Evolutionary conservation across 2,888 invertebrate species (phyloP).

Genomic region (Apamea sordens): DNA sequence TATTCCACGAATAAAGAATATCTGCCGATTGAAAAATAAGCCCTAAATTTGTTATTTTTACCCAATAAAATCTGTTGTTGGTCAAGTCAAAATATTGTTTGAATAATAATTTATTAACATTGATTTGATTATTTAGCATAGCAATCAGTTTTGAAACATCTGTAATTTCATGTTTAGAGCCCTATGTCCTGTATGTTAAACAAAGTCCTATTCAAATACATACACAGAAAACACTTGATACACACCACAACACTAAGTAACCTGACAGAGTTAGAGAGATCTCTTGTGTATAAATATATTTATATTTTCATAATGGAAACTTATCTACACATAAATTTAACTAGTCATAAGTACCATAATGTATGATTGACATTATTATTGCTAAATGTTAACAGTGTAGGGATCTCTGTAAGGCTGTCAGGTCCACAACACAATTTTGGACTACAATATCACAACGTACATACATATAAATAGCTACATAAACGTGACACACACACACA

Average conservation of each 20-base stretch:
- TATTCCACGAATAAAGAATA: no score
- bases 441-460: conserved; percentile 73
- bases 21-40: no score
- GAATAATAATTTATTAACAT: conserved; percentile 24
- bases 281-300: conserved; percentile 52
- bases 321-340: conserved; percentile 56
- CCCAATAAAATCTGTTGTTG: conserved; percentile 3
- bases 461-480: conserved; percentile 83
- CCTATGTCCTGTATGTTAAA: conserved; percentile 53
- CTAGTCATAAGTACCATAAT: conserved; percentile 56
- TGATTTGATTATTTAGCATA: conserved; percentile 9
- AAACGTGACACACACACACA: conserved; percentile 77
- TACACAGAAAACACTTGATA: conserved; percentile 64
- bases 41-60: background rate
- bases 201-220: conserved; percentile 56
- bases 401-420: conserved; percentile 78
- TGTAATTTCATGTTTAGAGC: conserved; percentile 55
- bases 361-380: conserved; percentile 66
- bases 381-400: conserved; percentile 61
- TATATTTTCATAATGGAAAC: conserved; percentile 48
- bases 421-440: conserved; percentile 68
- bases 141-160: background rate
- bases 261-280: conserved; percentile 72
- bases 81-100: conserved; percentile 14
- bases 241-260: conserved; percentile 63